These are phyloP conservation scores for Tinea trinotella DNA, from an alignment of 2,888 invertebrate genomes.

Conservation along the genomic window DNA sequence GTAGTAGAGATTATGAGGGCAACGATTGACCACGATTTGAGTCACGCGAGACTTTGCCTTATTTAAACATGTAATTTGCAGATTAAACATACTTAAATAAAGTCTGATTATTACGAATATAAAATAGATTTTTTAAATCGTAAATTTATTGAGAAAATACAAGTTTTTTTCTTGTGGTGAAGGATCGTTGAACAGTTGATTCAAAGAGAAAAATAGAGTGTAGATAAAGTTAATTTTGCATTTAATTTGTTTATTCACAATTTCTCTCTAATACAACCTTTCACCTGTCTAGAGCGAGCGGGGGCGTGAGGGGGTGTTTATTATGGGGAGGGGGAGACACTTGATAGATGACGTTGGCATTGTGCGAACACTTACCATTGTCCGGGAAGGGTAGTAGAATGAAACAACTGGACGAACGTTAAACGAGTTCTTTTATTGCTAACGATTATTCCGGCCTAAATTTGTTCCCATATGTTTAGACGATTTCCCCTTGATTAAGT, in stretches of 20 bases:
- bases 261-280: not conserved
- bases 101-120: conserved; percentile 11
- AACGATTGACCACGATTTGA: conserved; percentile 33
- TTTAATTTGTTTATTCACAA: too few relatives aligned
- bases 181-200: too few relatives aligned
- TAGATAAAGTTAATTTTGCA: too few relatives aligned
- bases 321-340: conserved; percentile 19
- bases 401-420: conserved; percentile 52
- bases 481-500: conserved; percentile 31
- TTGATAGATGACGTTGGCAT: conserved; percentile 60
- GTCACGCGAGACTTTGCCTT: conserved; percentile 23
- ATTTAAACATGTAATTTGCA: conserved; percentile 30
- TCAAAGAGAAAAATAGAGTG: too few relatives aligned
- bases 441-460: conserved; percentile 37
- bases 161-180: too few relatives aligned
- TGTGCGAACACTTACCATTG: conserved; percentile 54
- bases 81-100: conserved; percentile 24
- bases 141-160: too few relatives aligned
- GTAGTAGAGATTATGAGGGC: conserved; percentile 20
- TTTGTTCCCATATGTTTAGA: conserved; percentile 29
- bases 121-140: not conserved
- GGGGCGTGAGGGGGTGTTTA: conserved; percentile 27
- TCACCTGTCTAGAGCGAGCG: conserved; percentile 23
- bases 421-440: conserved; percentile 48
- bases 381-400: conserved; percentile 51